phyloP scores from a whole-genome alignment of 2,888 invertebrate species.

The Bruchidius siliquastri region DNA sequence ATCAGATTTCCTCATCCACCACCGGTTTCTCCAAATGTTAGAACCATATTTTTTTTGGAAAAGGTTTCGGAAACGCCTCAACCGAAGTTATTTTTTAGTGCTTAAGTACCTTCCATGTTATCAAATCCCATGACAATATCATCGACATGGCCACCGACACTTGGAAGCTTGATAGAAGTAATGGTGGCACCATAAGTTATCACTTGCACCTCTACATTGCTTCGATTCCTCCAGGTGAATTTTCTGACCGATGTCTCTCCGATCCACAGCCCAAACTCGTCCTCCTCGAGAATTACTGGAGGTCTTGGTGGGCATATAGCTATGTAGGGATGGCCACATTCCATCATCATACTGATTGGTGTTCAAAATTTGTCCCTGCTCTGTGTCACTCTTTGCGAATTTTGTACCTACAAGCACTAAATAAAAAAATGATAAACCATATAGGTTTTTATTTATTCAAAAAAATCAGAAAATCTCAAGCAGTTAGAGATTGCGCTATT shows the following conservation, averaged over 20 bases:
- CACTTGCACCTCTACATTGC: constrained; percentile 62
- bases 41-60: no score
- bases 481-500: no score
- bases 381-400: no score
- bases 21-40: no score
- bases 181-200: constrained; percentile 85
- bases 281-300: constrained; percentile 32
- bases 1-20: no score
- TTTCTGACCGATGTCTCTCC: constrained; percentile 51
- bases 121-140: constrained; percentile 85
- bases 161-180: constrained; percentile 72
- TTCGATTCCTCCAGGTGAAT: constrained; percentile 65
- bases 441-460: no score
- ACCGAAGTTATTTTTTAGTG: no score
- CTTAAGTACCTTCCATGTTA: constrained; percentile 66
- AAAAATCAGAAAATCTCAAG: no score
- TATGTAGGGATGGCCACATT: neutral
- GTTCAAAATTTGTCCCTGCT: no score
- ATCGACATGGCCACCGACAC: constrained; percentile 64
- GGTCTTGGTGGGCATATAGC: neutral
- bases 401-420: no score
- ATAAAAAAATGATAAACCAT: no score
- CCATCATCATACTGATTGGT: neutral
- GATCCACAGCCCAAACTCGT: constrained; percentile 39
- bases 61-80: no score